Evolutionary conservation across 1,140 invertebrate species (phyloP).

Genomic region (Streblospio benedicti): DNA sequence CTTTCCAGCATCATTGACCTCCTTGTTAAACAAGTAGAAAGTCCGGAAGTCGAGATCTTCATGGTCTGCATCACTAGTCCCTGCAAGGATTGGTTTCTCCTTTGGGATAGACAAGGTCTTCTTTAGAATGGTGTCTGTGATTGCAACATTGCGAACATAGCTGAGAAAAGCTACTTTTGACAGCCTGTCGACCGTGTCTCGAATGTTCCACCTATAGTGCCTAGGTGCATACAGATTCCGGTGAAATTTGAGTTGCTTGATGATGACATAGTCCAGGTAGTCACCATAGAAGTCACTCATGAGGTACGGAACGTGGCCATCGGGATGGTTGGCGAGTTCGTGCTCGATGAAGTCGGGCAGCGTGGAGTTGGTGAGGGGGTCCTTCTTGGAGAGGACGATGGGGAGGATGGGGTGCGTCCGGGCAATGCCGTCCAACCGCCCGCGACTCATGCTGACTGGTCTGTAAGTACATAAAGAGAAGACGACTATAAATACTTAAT

Average conservation of each 20-base stretch:
- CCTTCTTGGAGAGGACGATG: no score
- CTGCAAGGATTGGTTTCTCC: background rate
- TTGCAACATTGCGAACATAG: background rate
- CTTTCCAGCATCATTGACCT: background rate
- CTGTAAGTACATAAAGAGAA: no score
- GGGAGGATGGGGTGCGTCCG: no score
- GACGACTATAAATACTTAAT: no score
- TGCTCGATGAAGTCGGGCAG: no score
- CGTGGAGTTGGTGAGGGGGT: no score
- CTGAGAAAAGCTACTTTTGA: slow-evolving; percentile 3
- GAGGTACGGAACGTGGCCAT: slow-evolving; percentile 12
- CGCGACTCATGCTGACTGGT: no score
- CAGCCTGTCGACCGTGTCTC: background rate
- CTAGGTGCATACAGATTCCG: background rate
- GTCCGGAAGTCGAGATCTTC: background rate
- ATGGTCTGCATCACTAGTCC: no score
- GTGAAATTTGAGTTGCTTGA: slow-evolving; percentile 1
- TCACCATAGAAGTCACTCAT: slow-evolving; percentile 11
- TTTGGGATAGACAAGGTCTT: background rate
- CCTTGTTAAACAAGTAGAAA: background rate
- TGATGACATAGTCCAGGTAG: slow-evolving; percentile 7
- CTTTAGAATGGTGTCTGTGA: background rate
- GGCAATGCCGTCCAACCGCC: no score
- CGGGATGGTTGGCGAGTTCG: no score
- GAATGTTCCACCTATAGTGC: slow-evolving; percentile 3